These are phyloP conservation scores for Drosophila villosipedis DNA, from an alignment of 2,888 invertebrate species.

Conservation along the genomic window DNA sequence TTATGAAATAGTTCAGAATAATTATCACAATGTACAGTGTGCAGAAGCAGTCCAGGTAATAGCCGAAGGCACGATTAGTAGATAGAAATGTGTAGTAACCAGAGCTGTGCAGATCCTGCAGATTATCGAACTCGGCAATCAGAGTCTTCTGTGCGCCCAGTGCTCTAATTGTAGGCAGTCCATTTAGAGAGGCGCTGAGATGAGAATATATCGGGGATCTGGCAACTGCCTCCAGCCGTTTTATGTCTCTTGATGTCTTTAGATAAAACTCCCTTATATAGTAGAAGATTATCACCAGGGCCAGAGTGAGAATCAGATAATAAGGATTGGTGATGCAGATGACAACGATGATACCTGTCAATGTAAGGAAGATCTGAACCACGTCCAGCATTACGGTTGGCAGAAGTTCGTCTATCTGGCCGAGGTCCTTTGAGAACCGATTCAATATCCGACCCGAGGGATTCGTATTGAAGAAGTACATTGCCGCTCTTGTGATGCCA, in stretches of 20 bases:
- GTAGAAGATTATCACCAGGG: conserved; percentile 90
- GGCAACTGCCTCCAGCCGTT: conserved; percentile 92
- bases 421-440: conserved; percentile 95
- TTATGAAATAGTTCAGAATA: conserved; percentile 92
- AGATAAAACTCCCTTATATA: conserved; percentile 91
- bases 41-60: conserved; percentile 96
- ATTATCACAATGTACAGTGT: conserved; percentile 93
- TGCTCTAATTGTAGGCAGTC: conserved; percentile 95
- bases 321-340: conserved; percentile 91
- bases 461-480: conserved; percentile 95
- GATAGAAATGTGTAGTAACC: conserved; percentile 96
- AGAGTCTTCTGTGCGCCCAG: conserved; percentile 93
- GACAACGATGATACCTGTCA: conserved; percentile 92
- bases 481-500: conserved; percentile 91
- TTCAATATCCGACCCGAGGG: conserved; percentile 93
- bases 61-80: conserved; percentile 96
- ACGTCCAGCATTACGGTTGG: conserved; percentile 85
- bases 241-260: conserved; percentile 92
- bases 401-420: conserved; percentile 85
- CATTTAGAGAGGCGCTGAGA: conserved; percentile 94
- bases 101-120: conserved; percentile 94
- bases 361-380: conserved; percentile 90
- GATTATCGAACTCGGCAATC: conserved; percentile 91
- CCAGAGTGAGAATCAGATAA: conserved; percentile 89
- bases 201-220: conserved; percentile 98